Conservation (phyloP, 1,140 invertebrate genomes). For the Zelostemma sp. region DNA sequence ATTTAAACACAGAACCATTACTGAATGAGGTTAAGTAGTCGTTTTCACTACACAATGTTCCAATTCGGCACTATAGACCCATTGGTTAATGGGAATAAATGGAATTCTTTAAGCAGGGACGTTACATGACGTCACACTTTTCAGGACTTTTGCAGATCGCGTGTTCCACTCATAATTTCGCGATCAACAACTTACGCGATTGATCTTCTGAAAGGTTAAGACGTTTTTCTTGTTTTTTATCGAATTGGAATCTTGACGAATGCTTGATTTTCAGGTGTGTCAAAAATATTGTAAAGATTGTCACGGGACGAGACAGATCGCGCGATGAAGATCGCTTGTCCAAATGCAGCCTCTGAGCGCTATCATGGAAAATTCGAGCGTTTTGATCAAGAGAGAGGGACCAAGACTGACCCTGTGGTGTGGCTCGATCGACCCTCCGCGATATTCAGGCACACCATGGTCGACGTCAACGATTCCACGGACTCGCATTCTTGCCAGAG, state of each 20-base stretch:
- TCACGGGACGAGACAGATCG: slow-evolving; percentile 73
- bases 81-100: too few relatives aligned
- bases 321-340: slow-evolving; percentile 81
- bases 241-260: not conserved
- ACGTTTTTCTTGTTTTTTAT: too few relatives aligned
- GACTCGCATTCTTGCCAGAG: slow-evolving; percentile 84
- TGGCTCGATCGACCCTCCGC: slow-evolving; percentile 94
- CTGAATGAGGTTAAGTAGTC: too few relatives aligned
- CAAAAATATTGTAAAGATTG: slow-evolving; percentile 75
- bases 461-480: slow-evolving; percentile 72
- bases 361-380: slow-evolving; percentile 70
- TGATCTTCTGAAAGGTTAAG: slow-evolving; percentile 82
- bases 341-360: slow-evolving; percentile 79
- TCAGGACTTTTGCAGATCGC: slow-evolving; percentile 85
- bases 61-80: too few relatives aligned
- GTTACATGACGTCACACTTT: slow-evolving; percentile 86
- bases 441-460: slow-evolving; percentile 86
- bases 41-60: too few relatives aligned
- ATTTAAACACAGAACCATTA: too few relatives aligned
- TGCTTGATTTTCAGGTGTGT: slow-evolving; percentile 69
- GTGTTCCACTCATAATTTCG: slow-evolving; percentile 82
- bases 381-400: slow-evolving; percentile 62
- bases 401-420: slow-evolving; percentile 84
- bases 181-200: slow-evolving; percentile 86
- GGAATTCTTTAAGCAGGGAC: too few relatives aligned